Conservation (phyloP, 2,113 vertebrate species). For the Tringa solitaria region DNA sequence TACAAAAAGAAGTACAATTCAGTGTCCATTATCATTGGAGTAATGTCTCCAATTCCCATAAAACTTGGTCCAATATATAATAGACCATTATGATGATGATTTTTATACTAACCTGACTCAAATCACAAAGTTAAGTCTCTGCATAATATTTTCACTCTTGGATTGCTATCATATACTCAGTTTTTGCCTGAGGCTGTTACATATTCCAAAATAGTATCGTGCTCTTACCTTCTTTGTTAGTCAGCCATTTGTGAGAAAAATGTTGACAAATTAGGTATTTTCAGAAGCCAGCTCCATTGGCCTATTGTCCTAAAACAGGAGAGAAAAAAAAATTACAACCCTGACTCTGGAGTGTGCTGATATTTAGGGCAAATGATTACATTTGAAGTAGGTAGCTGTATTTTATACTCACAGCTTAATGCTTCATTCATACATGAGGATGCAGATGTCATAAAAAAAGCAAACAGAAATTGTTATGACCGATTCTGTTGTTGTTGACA, state of each 20-base stretch:
- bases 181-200: neutral
- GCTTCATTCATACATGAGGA: neutral
- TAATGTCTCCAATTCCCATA: neutral
- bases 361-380: neutral
- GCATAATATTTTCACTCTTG: neutral
- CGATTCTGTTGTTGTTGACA: neutral
- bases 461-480: neutral
- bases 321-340: neutral
- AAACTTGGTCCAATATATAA: neutral
- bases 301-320: neutral
- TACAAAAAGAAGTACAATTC: neutral
- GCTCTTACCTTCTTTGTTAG: neutral
- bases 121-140: neutral
- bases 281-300: neutral
- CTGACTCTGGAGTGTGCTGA: neutral
- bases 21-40: neutral
- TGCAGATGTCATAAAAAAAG: neutral
- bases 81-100: neutral
- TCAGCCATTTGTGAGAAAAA: neutral
- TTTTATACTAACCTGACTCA: neutral
- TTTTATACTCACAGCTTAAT: neutral
- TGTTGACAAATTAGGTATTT: neutral
- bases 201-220: neutral
- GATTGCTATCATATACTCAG: neutral
- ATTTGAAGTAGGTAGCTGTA: neutral